Conservation (phyloP, 2,113 vertebrate genomes). For the Sinocyclocheilus maitianheensis region DNA sequence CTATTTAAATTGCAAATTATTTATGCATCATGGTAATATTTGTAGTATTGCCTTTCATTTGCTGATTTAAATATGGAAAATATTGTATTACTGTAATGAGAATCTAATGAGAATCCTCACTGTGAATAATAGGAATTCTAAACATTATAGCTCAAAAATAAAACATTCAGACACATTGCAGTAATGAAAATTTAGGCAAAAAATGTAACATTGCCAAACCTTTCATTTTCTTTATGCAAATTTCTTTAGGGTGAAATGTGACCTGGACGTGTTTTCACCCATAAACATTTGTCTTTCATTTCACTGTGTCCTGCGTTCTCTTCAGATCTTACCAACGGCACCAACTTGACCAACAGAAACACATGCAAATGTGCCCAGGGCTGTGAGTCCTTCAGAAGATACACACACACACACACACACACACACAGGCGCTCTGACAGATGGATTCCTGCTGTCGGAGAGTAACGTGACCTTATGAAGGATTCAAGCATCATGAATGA, state of each 20-base stretch:
- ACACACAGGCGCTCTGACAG: conserved; percentile 28
- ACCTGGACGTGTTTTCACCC: conserved; percentile 2
- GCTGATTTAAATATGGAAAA: conserved; percentile 2
- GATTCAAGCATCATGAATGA: conserved; percentile 32
- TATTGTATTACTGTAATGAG: conserved; percentile 27
- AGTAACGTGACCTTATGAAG: conserved; percentile 26
- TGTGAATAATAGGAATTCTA: background rate
- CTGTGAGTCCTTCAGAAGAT: conserved; percentile 33
- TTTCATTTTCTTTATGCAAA: background rate
- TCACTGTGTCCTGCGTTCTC: conserved; percentile 9
- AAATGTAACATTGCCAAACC: background rate
- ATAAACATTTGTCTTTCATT: conserved; percentile 42
- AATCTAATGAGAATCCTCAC: conserved; percentile 26
- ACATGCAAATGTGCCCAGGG: conserved; percentile 15
- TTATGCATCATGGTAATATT: background rate
- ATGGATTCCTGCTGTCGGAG: conserved; percentile 42
- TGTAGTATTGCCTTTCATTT: background rate
- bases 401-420: conserved; percentile 1
- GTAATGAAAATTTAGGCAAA: background rate
- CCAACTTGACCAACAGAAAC: conserved; percentile 38
- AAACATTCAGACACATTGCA: background rate
- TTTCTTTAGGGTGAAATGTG: background rate
- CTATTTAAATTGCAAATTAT: background rate
- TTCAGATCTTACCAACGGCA: conserved; percentile 15
- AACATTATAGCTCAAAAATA: conserved; percentile 8